Evolutionary conservation across 2,113 vertebrate genomes (phyloP).

Genomic region (Chloroceryle aenea): DNA sequence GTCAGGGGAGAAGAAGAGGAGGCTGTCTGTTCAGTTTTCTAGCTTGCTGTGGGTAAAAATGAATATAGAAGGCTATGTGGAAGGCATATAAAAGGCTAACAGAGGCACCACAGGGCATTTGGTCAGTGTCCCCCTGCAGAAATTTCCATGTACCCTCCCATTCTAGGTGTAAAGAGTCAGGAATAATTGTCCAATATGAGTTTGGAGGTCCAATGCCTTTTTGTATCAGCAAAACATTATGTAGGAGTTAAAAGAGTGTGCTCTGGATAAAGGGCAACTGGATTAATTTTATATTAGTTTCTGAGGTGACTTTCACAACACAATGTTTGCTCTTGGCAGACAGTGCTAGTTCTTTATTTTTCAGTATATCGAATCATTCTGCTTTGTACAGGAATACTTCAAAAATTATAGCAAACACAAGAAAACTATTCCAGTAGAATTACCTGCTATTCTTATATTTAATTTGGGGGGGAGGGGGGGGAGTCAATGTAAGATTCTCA

Average conservation of each 20-base stretch:
- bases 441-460: conserved; percentile 5
- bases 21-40: not conserved
- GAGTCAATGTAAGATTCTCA: not conserved
- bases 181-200: not conserved
- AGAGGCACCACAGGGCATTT: not conserved
- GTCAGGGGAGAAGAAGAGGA: not conserved
- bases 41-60: not conserved
- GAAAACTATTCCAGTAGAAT: not conserved
- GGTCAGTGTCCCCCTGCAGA: not conserved
- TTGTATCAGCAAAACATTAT: not conserved
- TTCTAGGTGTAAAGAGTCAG: not conserved
- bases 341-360: not conserved
- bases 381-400: not conserved
- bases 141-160: not conserved
- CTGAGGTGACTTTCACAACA: not conserved
- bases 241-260: not conserved
- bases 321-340: not conserved
- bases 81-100: not conserved
- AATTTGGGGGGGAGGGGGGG: no score
- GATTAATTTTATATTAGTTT: conserved; percentile 40
- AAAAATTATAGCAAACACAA: not conserved
- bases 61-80: not conserved
- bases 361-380: not conserved
- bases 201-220: not conserved
- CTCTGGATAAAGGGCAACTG: not conserved